Percentiles rank a stretch among this genome's conserved stretches.
These are phyloP conservation scores for Aethina tumida DNA, from an alignment of 1,140 invertebrate genomes.

Conservation along the genomic window DNA sequence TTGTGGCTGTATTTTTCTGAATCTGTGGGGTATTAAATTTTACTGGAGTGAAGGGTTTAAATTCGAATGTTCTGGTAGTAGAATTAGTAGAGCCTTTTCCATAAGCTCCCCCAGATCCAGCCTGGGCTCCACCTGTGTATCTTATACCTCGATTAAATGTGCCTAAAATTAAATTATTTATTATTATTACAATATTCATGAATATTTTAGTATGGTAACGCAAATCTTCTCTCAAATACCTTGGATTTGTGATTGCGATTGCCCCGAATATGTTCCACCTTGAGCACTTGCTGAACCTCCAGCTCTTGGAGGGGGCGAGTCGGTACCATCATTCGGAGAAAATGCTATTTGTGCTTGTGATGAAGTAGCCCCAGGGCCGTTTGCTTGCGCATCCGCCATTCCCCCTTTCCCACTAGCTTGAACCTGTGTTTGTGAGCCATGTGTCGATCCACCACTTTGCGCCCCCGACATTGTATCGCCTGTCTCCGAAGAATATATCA, in stretches of 20 bases:
- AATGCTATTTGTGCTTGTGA: constrained; percentile 81
- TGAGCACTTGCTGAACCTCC: constrained; percentile 68
- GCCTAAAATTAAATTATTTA: too few relatives aligned
- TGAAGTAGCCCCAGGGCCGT: constrained; percentile 69
- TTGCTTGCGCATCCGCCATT: constrained; percentile 72
- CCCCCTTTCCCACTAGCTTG: constrained; percentile 69
- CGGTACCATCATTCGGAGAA: constrained; percentile 53
- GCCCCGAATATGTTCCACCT: constrained; percentile 58
- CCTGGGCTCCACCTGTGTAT: constrained; percentile 70
- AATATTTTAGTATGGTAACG: too few relatives aligned
- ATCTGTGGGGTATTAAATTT: too few relatives aligned
- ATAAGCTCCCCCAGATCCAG: constrained; percentile 56
- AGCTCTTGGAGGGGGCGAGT: constrained; percentile 51
- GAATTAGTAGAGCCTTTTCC: constrained; percentile 14
- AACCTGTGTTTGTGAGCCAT: constrained; percentile 66
- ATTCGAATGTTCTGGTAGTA: too few relatives aligned
- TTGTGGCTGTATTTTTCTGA: constrained; percentile 1
- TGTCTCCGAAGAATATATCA: constrained; percentile 58
- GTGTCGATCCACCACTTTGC: constrained; percentile 54
- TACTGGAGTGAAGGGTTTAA: too few relatives aligned
- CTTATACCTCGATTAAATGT: too few relatives aligned
- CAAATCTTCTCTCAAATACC: too few relatives aligned
- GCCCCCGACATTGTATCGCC: constrained; percentile 62
- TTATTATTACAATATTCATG: too few relatives aligned
- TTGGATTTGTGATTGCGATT: constrained; percentile 69